Evolutionary conservation across 2,113 vertebrate genomes (phyloP).

Genomic region (Cervus canadensis): DNA sequence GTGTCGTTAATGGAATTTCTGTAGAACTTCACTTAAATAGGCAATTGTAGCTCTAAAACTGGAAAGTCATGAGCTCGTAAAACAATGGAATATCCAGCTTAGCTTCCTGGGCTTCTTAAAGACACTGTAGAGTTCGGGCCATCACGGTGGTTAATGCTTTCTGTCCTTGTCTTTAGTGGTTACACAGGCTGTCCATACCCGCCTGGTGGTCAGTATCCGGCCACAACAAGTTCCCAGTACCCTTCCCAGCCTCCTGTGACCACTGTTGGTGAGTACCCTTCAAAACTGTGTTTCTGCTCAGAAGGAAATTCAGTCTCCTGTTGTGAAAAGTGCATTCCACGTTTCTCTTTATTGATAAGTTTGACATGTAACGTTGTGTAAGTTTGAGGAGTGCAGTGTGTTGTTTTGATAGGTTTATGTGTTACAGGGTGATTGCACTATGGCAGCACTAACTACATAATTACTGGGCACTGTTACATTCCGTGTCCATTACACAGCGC

Average conservation of each 20-base stretch:
- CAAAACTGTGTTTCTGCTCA: neutral
- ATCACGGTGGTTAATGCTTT: neutral
- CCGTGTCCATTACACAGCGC: neutral
- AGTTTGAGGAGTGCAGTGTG: neutral
- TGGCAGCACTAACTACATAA: neutral
- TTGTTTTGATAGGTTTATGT: neutral
- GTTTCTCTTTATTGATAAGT: neutral
- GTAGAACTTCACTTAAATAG: neutral
- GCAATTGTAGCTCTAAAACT: neutral
- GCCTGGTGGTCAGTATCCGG: constrained; percentile 88
- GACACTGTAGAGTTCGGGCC: neutral
- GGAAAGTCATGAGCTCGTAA: neutral
- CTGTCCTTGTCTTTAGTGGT: constrained; percentile 79
- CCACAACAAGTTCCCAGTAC: constrained; percentile 89
- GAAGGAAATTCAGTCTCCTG: neutral
- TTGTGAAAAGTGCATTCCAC: neutral
- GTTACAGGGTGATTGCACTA: neutral
- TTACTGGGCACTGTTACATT: neutral
- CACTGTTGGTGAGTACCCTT: constrained; percentile 89
- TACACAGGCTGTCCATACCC: constrained; percentile 92
- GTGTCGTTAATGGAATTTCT: neutral
- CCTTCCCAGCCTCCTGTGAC: constrained; percentile 90
- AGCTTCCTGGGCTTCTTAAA: constrained; percentile 3
- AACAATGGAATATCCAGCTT: neutral
- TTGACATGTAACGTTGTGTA: neutral